Evolutionary conservation across 2,888 invertebrate species (phyloP), one percentile per base, ranked within the genome.

Genomic region (Tachina grossa): DNA sequence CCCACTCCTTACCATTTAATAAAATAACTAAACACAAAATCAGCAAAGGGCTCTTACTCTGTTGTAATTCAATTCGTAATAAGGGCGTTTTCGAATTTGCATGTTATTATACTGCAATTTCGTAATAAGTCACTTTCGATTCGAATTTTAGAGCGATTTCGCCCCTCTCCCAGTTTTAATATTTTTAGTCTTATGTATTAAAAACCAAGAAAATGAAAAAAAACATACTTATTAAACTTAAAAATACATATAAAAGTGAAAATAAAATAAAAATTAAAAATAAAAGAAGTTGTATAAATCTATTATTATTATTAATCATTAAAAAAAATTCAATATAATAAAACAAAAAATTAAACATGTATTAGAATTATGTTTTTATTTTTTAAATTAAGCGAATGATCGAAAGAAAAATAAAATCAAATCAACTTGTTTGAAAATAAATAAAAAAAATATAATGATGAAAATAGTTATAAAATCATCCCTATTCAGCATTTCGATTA

Each of bases 1-100:
- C 45, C n/a, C 13, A 16, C n/a, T 9, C 68, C 66, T 41, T 61
- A 11, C 51, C 22, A 51, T 75, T 75, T 43, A 86, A 31, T 31
- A 6, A 57, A 68, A 83, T 51, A 68, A 53, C 69, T 59, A 57
- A 74, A 4, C 6, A 43, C 47, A 88, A 88, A 90, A 88, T 87
- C 89, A 88, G 31, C 31, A 31, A 31, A 31, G 31, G 31, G 31
- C 31, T 31, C 6, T 31, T 31, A 6, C 31, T 31, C 31, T 31
- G 5, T 31, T 31, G 5, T 31, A 31, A 31, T 31, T 31, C 5
- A 31, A 31, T 31, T 31, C 31, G 6, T 5, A 31, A 31, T 31
- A 6, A 31, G 6, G 31, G 31, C 31, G 31, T 31, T 31, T 31
- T 31, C 31, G 31, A 31, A 31, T 31, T 31, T 31, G 31, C 31